Evolutionary conservation across 2,888 invertebrate species (phyloP), one percentile per base, ranked within the genome.

Genomic region (Teinopalpus imperialis): DNA sequence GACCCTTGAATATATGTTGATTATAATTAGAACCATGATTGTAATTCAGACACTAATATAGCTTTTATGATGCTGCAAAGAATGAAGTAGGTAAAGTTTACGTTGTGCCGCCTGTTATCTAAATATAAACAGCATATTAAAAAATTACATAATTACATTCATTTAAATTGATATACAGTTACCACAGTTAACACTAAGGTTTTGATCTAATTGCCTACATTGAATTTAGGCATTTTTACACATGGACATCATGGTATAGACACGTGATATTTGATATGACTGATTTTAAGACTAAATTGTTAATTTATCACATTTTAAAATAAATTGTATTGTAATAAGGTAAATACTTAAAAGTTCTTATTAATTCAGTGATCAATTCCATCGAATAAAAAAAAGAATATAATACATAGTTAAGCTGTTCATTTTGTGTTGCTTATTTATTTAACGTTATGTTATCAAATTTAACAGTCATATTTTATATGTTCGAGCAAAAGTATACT

Each of bases 1-100:
- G 69, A 76, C 69, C 69, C 65, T 71, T 64, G 52, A 54, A 51
- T 63, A n/a, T n/a, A n/a, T n/a, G 49, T 57, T 62, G 48, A 57
- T 50, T 61, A 61, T 51, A 61, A 58, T 67, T 61, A 66, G 62
- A 63, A 66, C 63, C 64, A 51, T 53, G 52, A 55, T 48, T 53
- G 16, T 39, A 3, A 23, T 30, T 43, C 29, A 18, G 34, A 41
- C 16, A 29, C 35, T n/a, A 20, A 12, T 13, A 16, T 13, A 26
- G 24, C 21, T 2, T 21, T 13, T 23, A 3, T 18, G 34, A 3
- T 27, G 26, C 21, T 10, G 20, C 20, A 26, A 37, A 30, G 24
- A 45, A 10, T 3, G 6, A 36, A 37, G 3, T 20, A 14, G 18
- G n/a, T 14, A 41, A 3, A 46, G 49, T 34, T 48, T 47, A 51